Evolutionary conservation across 2,888 invertebrate genomes (phyloP).

Genomic region (Timema cristinae): DNA sequence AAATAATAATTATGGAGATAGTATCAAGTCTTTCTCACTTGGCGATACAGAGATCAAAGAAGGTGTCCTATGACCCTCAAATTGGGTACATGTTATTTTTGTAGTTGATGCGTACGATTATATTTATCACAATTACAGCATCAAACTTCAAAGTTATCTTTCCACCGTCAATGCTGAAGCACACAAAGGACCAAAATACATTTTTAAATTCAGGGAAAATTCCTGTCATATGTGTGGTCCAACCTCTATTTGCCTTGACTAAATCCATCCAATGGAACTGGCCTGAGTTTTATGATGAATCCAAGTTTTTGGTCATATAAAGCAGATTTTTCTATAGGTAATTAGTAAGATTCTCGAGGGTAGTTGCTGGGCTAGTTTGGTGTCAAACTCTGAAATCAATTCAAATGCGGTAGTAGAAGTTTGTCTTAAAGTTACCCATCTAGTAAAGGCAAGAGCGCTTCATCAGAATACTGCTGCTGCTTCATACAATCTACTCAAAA

Average conservation of each 20-base stretch:
- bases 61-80: not conserved
- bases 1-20: not conserved
- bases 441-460: conserved; percentile 7
- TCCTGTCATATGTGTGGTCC: conserved; percentile 7
- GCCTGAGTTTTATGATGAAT: not conserved
- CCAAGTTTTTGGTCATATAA: not conserved
- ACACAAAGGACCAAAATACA: not conserved
- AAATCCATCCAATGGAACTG: conserved; percentile 1
- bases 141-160: not conserved
- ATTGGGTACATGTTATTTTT: not conserved
- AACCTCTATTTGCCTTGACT: not conserved
- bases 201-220: not conserved
- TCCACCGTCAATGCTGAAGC: not conserved
- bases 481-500: not conserved
- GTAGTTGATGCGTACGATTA: not conserved
- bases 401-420: not conserved
- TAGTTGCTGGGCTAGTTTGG: not conserved
- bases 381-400: not conserved
- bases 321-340: not conserved
- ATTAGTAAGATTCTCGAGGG: not conserved
- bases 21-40: not conserved
- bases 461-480: conserved; percentile 8
- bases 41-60: not conserved
- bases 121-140: not conserved
- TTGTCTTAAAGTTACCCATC: not conserved